These are phyloP conservation scores for Neuroterus valhalla DNA, from an alignment of 1,140 invertebrate genomes.

Conservation along the genomic window DNA sequence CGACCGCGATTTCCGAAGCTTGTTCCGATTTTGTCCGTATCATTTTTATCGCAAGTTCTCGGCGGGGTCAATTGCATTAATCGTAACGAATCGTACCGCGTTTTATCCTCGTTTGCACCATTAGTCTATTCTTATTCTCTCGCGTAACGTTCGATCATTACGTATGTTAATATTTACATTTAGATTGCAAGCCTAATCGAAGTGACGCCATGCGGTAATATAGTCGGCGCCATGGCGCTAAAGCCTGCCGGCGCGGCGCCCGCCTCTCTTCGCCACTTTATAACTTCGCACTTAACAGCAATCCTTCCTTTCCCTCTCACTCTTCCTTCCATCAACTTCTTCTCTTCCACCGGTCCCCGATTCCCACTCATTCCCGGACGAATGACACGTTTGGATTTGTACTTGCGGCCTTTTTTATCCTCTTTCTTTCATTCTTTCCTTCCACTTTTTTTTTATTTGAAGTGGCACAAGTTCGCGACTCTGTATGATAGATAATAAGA, in stretches of 20 bases:
- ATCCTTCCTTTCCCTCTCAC: constrained; percentile 37
- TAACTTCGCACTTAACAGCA: constrained; percentile 36
- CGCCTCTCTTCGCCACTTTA: constrained; percentile 50
- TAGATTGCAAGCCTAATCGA: constrained; percentile 72
- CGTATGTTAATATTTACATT: constrained; percentile 73
- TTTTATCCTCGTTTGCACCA: constrained; percentile 30
- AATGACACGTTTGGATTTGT: neutral
- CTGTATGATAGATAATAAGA: too few species aligned
- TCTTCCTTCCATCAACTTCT: constrained; percentile 37
- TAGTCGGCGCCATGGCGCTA: constrained; percentile 71
- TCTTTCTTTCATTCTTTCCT: constrained; percentile 1
- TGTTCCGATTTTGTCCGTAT: neutral
- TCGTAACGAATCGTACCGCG: neutral
- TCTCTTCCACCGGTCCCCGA: constrained; percentile 26
- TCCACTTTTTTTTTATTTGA: neutral
- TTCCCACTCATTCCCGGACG: neutral
- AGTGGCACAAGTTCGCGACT: too few species aligned
- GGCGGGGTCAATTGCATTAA: constrained; percentile 21
- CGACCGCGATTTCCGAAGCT: neutral
- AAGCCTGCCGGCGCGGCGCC: constrained; percentile 65
- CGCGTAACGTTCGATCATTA: constrained; percentile 64
- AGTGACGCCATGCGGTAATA: constrained; percentile 72
- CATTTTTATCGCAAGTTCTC: neutral
- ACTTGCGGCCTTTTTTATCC: neutral
- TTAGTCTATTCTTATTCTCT: constrained; percentile 55